Evolutionary conservation across 2,113 vertebrate genomes (phyloP).

Genomic region (Cryptomyrus ogoouensis): DNA sequence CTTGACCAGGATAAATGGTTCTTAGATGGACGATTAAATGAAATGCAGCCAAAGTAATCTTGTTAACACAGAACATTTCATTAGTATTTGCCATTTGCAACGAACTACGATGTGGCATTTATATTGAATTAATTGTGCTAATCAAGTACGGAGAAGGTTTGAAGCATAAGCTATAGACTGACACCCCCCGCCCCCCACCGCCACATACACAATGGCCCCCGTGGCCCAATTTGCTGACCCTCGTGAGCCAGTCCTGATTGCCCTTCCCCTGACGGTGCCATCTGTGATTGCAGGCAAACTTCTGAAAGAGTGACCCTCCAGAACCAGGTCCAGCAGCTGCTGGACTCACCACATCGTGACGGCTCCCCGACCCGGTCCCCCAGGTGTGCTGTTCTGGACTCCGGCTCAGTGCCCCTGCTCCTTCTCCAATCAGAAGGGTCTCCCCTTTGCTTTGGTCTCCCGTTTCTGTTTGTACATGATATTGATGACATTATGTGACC

Average conservation of each 20-base stretch:
- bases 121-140: neutral
- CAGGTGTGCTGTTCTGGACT: conserved; percentile 60
- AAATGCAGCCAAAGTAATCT: neutral
- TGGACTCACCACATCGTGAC: conserved; percentile 70
- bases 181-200: neutral
- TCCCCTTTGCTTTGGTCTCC: neutral
- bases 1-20: neutral
- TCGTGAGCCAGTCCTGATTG: neutral
- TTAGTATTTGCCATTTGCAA: neutral
- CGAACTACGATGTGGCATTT: neutral
- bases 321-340: conserved; percentile 83
- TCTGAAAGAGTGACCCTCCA: conserved; percentile 76
- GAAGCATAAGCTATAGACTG: neutral
- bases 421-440: neutral
- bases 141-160: neutral
- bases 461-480: neutral
- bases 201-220: neutral
- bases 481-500: neutral
- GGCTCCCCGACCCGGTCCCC: conserved; percentile 67
- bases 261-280: neutral
- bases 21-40: neutral
- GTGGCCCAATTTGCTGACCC: neutral
- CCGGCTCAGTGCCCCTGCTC: neutral
- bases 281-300: conserved; percentile 69
- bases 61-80: neutral